Base-by-base conservation (phyloP, 2,888 invertebrate genomes). In the Drosophila koepferae region DNA sequence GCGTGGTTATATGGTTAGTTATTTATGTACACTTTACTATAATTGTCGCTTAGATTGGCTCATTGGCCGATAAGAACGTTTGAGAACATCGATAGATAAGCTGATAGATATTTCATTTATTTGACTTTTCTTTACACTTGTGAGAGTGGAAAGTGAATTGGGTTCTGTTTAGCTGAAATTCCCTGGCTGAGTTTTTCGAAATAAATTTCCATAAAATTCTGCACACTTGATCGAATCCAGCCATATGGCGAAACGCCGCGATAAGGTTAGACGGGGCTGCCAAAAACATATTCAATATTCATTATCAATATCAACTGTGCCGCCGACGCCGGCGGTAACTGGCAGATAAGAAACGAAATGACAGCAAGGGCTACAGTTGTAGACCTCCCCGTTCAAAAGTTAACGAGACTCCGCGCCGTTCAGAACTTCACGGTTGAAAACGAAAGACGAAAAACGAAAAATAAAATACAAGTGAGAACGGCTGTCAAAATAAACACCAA, bases 211-310 rank as follows among this genome's bases (percentile, higher is more conserved):
- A n/a, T 40, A 40, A 18, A 28, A 43, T 38, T 66, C 48, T 12
- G 18, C 48, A 46, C 46, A 68, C 41, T 38, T 41, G 63, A 75
- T 66, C 46, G 18, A 16, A 61, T 49, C 9, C 20, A 51, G 16
- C 43, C 66, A 41, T 64, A 68, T 58, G 66, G 51, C 14, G 31
- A 53, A 43, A 38, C 10, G 44, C 23, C 36, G 46, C 56, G 86
- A 85, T 87, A 77, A 71, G 70, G 58, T 31, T 59, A 43, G 46
- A 43, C 20, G 53, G 31, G 48, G 49, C 67, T 74, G 76, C 74
- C 75, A 70, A 80, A 85, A 80, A 58, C 20, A 44, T 66, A 70
- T 81, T 87, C 77, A 89, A 89, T 89, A 85, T 74, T 86, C 80
- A 72, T 77, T 86, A 86, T 86, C 86, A 79, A 76, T 81, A 76